These are phyloP conservation scores for Oreohelix idahoensis DNA, from an alignment of 1,140 invertebrate genomes.

Conservation along the genomic window DNA sequence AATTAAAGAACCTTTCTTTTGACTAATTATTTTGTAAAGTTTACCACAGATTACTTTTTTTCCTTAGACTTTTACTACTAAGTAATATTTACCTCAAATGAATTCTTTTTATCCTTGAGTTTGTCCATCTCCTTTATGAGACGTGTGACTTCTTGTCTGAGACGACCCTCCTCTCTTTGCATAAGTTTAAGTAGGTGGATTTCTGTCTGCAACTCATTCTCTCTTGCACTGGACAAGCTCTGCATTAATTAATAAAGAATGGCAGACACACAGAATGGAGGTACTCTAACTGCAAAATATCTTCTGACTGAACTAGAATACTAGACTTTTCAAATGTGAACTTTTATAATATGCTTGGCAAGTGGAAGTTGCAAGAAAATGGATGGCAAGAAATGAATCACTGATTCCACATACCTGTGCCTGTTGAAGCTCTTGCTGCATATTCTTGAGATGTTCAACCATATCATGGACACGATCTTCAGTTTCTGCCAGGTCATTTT, in stretches of 20 bases:
- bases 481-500: constrained; percentile 67
- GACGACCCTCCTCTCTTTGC: constrained; percentile 69
- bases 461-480: constrained; percentile 68
- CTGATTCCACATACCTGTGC: constrained; percentile 70
- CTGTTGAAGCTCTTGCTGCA: constrained; percentile 71
- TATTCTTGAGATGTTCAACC: constrained; percentile 72
- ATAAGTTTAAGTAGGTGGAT: constrained; percentile 69
- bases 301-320: no score
- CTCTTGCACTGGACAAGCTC: constrained; percentile 67
- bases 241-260: constrained; percentile 36
- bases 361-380: no score
- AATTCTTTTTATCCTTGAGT: constrained; percentile 71
- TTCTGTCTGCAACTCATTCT: constrained; percentile 70
- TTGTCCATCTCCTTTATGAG: constrained; percentile 70
- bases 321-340: no score
- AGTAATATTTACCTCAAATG: constrained; percentile 69
- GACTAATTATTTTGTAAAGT: no score
- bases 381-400: no score
- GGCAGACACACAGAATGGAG: background rate
- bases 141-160: constrained; percentile 71
- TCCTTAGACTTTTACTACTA: no score
- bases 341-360: no score
- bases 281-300: background rate
- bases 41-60: no score
- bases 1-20: no score